Evolutionary conservation across 2,797 vertebrate species (phyloP).

Genomic region (Anisognathus igniventris): DNA sequence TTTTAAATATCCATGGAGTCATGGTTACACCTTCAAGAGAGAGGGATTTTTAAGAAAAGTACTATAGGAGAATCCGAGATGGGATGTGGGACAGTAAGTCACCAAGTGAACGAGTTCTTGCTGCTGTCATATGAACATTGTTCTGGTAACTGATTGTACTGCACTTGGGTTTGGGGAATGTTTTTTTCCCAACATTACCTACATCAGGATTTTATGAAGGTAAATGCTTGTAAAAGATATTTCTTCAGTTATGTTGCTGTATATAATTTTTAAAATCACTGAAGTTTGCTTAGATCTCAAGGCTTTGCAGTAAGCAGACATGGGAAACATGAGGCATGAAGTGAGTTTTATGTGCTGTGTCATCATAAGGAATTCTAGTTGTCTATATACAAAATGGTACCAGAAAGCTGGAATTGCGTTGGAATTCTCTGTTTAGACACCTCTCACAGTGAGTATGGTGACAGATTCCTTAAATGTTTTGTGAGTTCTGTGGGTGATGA

Average conservation of each 20-base stretch:
- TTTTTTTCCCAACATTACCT: not conserved
- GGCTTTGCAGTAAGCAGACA: not conserved
- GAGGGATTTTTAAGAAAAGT: not conserved
- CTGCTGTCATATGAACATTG: not conserved
- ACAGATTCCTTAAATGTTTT: not conserved
- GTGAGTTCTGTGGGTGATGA: not conserved
- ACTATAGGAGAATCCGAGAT: not conserved
- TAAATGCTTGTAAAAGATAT: not conserved
- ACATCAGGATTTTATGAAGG: not conserved
- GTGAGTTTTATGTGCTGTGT: not conserved
- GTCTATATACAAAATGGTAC: not conserved
- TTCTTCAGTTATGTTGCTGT: not conserved
- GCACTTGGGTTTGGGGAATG: not conserved
- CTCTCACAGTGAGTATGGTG: not conserved
- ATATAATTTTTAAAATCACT: not conserved
- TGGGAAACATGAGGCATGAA: not conserved
- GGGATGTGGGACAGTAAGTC: rapidly evolving
- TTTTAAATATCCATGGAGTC: not conserved
- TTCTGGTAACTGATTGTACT: not conserved
- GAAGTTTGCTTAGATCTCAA: not conserved
- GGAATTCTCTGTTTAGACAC: not conserved
- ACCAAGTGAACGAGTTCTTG: not conserved
- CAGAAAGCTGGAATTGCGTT: not conserved
- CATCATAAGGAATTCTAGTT: not conserved
- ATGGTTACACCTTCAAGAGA: not conserved